Evolutionary conservation across 2,113 vertebrate genomes (phyloP).

Genomic region (Rhinoptilus africanus): DNA sequence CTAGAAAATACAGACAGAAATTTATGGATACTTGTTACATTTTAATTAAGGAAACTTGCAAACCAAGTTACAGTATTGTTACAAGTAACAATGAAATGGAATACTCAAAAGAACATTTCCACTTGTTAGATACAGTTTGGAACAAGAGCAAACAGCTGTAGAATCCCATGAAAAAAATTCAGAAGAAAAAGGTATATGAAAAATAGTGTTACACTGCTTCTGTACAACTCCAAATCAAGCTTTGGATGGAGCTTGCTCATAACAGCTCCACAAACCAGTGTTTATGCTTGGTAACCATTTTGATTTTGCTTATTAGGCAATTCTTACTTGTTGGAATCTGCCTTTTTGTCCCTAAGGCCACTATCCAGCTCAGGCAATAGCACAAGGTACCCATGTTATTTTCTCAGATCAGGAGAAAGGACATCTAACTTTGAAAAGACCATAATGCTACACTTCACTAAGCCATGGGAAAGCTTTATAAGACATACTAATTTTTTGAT

Average conservation of each 20-base stretch:
- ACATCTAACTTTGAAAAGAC: background rate
- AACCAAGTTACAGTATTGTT: background rate
- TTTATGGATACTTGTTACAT: background rate
- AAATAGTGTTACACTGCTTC: background rate
- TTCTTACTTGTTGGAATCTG: background rate
- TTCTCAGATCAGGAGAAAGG: background rate
- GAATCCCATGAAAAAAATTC: background rate
- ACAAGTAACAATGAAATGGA: background rate
- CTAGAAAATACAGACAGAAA: constrained; percentile 53
- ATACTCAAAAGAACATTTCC: background rate
- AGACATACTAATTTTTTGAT: background rate
- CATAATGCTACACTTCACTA: background rate
- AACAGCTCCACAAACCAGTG: background rate
- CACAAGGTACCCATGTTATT: background rate
- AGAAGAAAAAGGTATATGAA: background rate
- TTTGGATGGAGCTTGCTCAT: background rate
- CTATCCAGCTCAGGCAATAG: background rate
- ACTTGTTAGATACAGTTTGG: background rate
- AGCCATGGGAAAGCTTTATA: background rate
- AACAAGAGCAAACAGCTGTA: background rate
- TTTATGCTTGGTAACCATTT: background rate
- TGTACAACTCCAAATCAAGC: background rate
- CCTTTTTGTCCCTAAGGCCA: background rate
- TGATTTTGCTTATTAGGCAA: background rate
- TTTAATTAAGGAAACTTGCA: background rate